Percentiles rank a stretch among this genome's conserved stretches.
Conservation (phyloP, 2,113 vertebrate genomes). For the Ovis canadensis region DNA sequence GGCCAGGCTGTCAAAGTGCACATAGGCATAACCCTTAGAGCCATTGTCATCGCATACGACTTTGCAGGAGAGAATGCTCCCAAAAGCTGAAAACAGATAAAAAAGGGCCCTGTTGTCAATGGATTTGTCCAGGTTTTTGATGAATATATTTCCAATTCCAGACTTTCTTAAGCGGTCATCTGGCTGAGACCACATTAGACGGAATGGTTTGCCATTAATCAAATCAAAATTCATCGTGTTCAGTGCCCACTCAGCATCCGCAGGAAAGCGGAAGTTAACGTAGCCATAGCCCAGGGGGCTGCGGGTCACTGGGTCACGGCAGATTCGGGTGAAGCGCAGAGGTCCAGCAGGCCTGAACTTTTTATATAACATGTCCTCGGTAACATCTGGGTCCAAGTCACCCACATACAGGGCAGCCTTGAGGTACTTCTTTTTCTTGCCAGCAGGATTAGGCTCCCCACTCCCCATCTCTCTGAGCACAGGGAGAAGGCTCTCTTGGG, state of each 20-base stretch:
- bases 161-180: conserved; percentile 98
- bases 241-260: conserved; percentile 91
- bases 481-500: conserved; percentile 1
- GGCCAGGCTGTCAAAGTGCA: conserved; percentile 97
- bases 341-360: conserved; percentile 67
- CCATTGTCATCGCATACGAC: conserved; percentile 98
- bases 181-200: conserved; percentile 99
- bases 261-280: conserved; percentile 68
- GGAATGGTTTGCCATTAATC: conserved; percentile 97
- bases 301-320: conserved; percentile 58
- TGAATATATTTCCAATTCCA: conserved; percentile 89
- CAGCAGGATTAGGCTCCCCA: conserved; percentile 60
- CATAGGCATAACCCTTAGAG: conserved; percentile 97
- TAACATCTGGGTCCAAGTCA: conserved; percentile 63
- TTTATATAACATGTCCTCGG: conserved; percentile 66
- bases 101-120: conserved; percentile 98
- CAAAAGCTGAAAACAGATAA: conserved; percentile 97
- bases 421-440: conserved; percentile 69
- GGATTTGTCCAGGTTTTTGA: conserved; percentile 98
- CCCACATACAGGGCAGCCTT: conserved; percentile 65
- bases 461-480: conserved; percentile 58
- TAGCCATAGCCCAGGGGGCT: conserved; percentile 64
- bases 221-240: conserved; percentile 99
- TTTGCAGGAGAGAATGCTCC: conserved; percentile 98
- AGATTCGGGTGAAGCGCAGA: conserved; percentile 61